phyloP scores from a whole-genome alignment of 2,113 vertebrate genomes.

The Zosterops japonicus region DNA sequence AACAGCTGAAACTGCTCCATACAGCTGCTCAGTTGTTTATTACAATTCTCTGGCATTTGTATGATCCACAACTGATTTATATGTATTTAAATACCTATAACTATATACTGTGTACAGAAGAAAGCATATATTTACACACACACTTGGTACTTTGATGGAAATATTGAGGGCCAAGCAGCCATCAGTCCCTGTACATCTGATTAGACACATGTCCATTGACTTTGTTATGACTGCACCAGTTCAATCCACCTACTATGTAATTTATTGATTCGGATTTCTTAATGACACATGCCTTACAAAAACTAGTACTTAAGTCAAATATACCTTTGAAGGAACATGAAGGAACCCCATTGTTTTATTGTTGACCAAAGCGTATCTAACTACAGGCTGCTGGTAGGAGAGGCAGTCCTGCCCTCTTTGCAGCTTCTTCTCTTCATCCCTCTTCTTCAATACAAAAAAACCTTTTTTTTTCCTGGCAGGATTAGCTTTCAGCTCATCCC shows the following conservation, averaged over 20 bases:
- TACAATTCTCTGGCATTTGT: not conserved
- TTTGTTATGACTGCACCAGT: not conserved
- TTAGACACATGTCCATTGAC: not conserved
- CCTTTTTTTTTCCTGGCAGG: not conserved
- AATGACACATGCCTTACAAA: not conserved
- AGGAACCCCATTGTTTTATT: conserved; percentile 29
- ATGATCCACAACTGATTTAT: not conserved
- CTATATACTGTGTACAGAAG: not conserved
- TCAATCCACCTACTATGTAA: not conserved
- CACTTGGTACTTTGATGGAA: not conserved
- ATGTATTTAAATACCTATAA: not conserved
- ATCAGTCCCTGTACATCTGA: not conserved
- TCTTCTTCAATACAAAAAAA: not conserved
- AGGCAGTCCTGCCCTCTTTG: not conserved
- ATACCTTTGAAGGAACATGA: not conserved
- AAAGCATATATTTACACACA: not conserved
- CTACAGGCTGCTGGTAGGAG: not conserved
- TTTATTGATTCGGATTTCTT: conserved; percentile 10
- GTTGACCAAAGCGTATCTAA: conserved; percentile 19
- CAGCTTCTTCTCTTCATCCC: not conserved
- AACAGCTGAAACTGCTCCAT: not conserved
- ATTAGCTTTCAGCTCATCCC: conserved; percentile 12
- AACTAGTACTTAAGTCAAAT: conserved; percentile 10
- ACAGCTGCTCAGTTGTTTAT: not conserved
- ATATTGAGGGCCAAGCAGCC: not conserved